Conservation (phyloP, 2,113 vertebrate genomes). For the Pipra filicauda region DNA sequence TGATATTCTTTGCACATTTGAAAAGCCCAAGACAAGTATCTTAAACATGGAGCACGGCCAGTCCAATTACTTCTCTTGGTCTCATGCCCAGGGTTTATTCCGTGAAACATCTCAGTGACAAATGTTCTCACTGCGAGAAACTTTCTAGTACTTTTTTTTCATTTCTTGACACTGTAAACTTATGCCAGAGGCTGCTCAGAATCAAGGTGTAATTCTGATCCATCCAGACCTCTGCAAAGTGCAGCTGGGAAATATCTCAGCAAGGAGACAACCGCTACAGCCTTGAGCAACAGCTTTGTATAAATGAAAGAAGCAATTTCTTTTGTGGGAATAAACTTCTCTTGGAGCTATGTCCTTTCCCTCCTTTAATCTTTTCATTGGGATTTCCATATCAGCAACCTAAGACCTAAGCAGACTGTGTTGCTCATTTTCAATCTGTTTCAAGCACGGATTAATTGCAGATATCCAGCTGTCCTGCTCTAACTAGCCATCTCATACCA, state of each 20-base stretch:
- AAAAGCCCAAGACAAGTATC: constrained; percentile 29
- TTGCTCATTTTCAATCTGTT: background rate
- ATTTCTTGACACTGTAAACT: constrained; percentile 51
- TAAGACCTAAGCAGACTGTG: background rate
- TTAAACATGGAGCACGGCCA: constrained; percentile 51
- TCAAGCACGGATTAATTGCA: background rate
- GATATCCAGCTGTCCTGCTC: background rate
- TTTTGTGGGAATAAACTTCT: constrained; percentile 9
- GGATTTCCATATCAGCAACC: background rate
- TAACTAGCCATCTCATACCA: background rate
- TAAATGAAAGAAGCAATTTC: constrained; percentile 22
- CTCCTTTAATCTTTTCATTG: constrained; percentile 25
- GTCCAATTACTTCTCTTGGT: constrained; percentile 70
- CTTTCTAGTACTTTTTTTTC: constrained; percentile 51
- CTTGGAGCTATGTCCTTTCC: background rate
- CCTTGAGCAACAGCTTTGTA: constrained; percentile 44
- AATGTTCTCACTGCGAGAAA: constrained; percentile 63
- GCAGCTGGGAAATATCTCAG: constrained; percentile 47
- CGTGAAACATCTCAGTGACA: constrained; percentile 65
- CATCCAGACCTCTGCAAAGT: background rate
- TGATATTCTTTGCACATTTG: constrained; percentile 11
- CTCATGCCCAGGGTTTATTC: constrained; percentile 62
- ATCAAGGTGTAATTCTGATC: constrained; percentile 45
- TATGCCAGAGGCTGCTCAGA: constrained; percentile 47
- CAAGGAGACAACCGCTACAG: background rate